Evolutionary conservation across 2,888 invertebrate genomes (phyloP), one percentile per base, ranked within the genome.

Genomic region (Sussaba pulchella): DNA sequence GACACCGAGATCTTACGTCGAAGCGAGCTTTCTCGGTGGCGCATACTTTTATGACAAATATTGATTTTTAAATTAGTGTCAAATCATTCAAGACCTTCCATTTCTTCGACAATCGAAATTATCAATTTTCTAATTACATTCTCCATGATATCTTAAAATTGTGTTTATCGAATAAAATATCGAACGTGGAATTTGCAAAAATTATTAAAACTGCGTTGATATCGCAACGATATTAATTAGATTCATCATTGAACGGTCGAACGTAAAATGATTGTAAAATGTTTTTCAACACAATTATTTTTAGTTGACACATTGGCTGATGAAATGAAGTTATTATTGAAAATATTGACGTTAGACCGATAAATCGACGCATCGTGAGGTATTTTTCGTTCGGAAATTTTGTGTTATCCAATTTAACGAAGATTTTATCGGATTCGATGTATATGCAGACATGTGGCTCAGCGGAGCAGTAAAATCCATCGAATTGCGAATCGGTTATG

Each of bases 11-110:
- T 50, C 57, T 10, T 36, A 61, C 36, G 19, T 19, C 6, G 21
- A 26, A 50, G 12, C 26, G 12, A 66, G 19, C 19, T 26, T 19
- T 14, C 26, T 19, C 6, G 8, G 14, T 64, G 47, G 12, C 59
- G 19, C 9, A n/a, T 8, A 17, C n/a, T 39, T n/a, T 36, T 39
- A 19, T 17, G 19, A 9, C 47, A 71, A 71, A 71, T 71, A 71
- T 71, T 71, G 45, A 3, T 71, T 59, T 9, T 10, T n/a, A 31
- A 59, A 47, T 71, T 31, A 59, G 36, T 31, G n/a, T 45, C 19
- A 6, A 12, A 26, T 39, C 21, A n/a, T 14, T 17, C 0, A n/a
- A 1, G 14, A 45, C 4, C 6, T 21, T 21, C n/a, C 31, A 57
- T 21, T 36, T 21, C n/a, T 26, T 43, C 26, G 24, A 14, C 54